Evolutionary conservation across 2,113 vertebrate species (phyloP).

Genomic region (Daubentonia madagascariensis): DNA sequence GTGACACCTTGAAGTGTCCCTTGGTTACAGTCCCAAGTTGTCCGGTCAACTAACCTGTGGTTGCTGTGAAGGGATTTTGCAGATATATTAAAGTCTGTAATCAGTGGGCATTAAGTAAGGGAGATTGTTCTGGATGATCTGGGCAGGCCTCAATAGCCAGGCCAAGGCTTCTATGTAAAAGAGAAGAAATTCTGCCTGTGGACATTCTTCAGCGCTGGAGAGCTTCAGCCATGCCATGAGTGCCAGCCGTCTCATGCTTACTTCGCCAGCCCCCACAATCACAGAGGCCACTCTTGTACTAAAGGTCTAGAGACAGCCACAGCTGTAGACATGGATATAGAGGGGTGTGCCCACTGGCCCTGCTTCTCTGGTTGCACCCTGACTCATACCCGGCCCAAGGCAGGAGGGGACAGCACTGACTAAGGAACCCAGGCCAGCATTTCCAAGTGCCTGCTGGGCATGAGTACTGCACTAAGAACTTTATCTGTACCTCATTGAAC

Average conservation of each 20-base stretch:
- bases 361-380: background rate
- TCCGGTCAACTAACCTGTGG: background rate
- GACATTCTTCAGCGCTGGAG: background rate
- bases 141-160: background rate
- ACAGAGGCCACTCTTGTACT: too few species aligned
- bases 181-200: background rate
- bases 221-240: background rate
- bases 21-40: too few species aligned
- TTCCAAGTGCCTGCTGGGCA: background rate
- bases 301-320: background rate
- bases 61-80: background rate
- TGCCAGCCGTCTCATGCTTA: background rate
- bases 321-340: fast-evolving
- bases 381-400: background rate
- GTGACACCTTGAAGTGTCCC: background rate
- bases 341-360: background rate
- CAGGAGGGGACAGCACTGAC: background rate
- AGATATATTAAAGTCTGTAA: background rate
- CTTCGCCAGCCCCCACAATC: background rate
- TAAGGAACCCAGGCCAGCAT: background rate
- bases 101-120: background rate
- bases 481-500: fast-evolving
- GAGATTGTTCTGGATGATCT: background rate
- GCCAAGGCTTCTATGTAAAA: background rate
- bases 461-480: fast-evolving